Percentiles rank a stretch among this genome's conserved stretches.
Evolutionary conservation across 2,797 vertebrate species (phyloP).

Genomic region (Poliocrania exsul): DNA sequence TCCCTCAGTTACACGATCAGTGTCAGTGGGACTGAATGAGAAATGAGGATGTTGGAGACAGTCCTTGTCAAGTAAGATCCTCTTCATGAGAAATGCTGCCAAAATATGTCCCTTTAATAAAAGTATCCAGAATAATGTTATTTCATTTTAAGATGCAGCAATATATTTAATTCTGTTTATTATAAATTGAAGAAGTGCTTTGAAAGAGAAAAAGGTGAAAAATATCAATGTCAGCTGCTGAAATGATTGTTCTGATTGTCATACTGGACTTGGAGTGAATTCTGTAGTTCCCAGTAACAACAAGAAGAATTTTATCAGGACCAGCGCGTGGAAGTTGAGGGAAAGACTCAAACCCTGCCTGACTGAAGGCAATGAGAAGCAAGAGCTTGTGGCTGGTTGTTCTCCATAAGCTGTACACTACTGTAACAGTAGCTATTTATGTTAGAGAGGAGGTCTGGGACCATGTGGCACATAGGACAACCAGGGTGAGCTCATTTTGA

Average conservation of each 20-base stretch:
- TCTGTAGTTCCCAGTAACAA: background rate
- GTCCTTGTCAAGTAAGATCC: background rate
- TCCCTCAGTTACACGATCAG: background rate
- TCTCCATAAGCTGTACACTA: background rate
- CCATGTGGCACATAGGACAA: background rate
- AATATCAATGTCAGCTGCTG: background rate
- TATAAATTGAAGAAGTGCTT: background rate
- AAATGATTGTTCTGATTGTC: background rate
- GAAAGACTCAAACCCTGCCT: background rate
- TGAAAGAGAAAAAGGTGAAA: background rate
- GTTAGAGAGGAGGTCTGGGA: background rate
- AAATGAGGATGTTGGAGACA: background rate
- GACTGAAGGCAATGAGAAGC: background rate
- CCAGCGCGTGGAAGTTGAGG: fast-evolving
- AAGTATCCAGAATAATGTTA: background rate
- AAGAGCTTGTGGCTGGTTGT: background rate
- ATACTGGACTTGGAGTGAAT: background rate
- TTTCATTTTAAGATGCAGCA: background rate
- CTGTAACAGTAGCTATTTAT: background rate
- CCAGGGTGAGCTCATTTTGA: background rate
- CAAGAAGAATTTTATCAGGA: background rate
- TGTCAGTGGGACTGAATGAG: background rate
- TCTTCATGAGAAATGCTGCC: background rate
- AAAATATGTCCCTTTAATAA: background rate
- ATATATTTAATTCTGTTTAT: background rate